Evolutionary conservation across 2,888 invertebrate species (phyloP), one percentile per base, ranked within the genome.

Genomic region (Parnassius apollo): DNA sequence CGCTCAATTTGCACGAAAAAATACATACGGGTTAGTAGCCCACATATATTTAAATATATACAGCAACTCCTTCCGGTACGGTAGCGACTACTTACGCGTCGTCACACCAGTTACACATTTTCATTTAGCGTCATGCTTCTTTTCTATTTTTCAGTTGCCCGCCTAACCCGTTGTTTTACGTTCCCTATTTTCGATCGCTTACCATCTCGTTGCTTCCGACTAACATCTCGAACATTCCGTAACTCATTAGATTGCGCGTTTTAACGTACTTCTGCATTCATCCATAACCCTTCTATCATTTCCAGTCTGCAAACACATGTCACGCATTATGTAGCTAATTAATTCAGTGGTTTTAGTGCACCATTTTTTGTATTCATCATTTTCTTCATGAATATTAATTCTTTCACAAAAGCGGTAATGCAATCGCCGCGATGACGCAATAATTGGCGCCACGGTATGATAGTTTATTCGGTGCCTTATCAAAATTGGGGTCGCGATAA

Each of bases 21-120:
- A 93, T 92, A 92, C 93, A 93, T 91, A 92, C 93, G 92, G 93
- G 93, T 93, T 88, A 92, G 92, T 92, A 92, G 91, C 92, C 92
- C 92, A 92, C 87, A 89, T 90, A 78, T 79, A 85, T 84, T 81
- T 85, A 60, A 55, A 60, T 50, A 59, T 48, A 59, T 35, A 59
- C 56, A 80, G 81, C 85, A 82, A 82, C 77, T 79, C 77, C 82
- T 85, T 74, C 80, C 85, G 81, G 80, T 82, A 83, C 83, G 83
- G 82, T 85, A 86, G 84, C 81, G 78, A 80, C 78, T 71, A 77
- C 78, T 73, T 79, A 77, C 80, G 68, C 70, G 70, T 71, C 83
- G 82, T 80, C 82, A 78, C 78, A 74, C 54, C 51, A 18, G 45
- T 63, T 78, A 85, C 69, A 69, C 72, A 71, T 69, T 83, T 73